Evolutionary conservation across 2,888 invertebrate species (phyloP).

Genomic region (Eilema sororculum): DNA sequence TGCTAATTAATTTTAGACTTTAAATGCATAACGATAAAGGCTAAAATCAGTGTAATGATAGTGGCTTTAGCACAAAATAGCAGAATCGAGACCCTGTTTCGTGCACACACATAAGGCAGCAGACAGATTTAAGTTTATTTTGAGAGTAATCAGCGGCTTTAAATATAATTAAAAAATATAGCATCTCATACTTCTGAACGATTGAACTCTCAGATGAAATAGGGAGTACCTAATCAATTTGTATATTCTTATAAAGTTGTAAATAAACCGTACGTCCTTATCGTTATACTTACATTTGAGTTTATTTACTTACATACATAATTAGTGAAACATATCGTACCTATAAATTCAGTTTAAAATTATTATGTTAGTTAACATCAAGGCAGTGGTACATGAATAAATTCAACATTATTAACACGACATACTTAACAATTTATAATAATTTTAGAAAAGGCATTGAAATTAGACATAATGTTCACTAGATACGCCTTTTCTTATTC

Average conservation of each 20-base stretch:
- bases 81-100: too few relatives aligned
- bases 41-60: too few relatives aligned
- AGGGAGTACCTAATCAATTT: not conserved
- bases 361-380: slow-evolving; percentile 73
- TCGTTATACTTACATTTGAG: slow-evolving; percentile 56
- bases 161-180: slow-evolving; percentile 51
- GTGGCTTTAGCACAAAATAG: too few relatives aligned
- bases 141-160: slow-evolving; percentile 58
- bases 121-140: slow-evolving; percentile 28
- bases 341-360: slow-evolving; percentile 65
- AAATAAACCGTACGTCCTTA: slow-evolving; percentile 53
- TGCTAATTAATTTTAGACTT: too few relatives aligned
- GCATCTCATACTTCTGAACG: slow-evolving; percentile 28
- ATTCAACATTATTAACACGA: slow-evolving; percentile 65
- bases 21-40: too few relatives aligned
- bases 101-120: too few relatives aligned
- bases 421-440: slow-evolving; percentile 59
- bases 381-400: slow-evolving; percentile 79
- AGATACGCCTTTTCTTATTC: slow-evolving; percentile 39
- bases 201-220: not conserved
- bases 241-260: slow-evolving; percentile 47
- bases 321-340: slow-evolving; percentile 67
- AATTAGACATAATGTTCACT: slow-evolving; percentile 42
- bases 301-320: slow-evolving; percentile 50
- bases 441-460: slow-evolving; percentile 59